Evolutionary conservation across 2,888 invertebrate genomes (phyloP).

Genomic region (Lingula anatina): DNA sequence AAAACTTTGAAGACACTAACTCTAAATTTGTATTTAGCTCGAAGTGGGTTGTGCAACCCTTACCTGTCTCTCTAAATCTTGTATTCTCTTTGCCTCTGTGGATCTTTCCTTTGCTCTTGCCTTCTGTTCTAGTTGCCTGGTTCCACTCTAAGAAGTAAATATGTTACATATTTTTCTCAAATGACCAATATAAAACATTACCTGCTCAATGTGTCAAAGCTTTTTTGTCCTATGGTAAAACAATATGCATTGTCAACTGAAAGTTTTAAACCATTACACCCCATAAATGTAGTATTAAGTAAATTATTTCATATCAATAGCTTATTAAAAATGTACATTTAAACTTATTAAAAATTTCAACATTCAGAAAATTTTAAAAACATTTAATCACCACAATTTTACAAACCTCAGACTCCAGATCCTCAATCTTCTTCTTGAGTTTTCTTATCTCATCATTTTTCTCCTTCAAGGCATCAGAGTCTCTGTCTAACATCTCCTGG

Average conservation of each 20-base stretch:
- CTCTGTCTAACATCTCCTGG: constrained; percentile 45
- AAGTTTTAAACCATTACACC: too few species aligned
- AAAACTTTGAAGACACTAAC: neutral
- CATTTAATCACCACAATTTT: too few species aligned
- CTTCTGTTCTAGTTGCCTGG: constrained; percentile 36
- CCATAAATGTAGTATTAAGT: too few species aligned
- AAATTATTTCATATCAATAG: too few species aligned
- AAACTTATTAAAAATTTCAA: too few species aligned
- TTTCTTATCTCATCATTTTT: constrained; percentile 38
- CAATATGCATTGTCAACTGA: too few species aligned
- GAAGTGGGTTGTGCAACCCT: neutral
- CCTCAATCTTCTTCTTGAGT: constrained; percentile 35
- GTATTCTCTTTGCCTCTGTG: constrained; percentile 40
- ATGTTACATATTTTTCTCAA: neutral
- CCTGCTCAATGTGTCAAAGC: too few species aligned
- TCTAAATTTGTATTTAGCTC: neutral
- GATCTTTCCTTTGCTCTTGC: constrained; percentile 35
- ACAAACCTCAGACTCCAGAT: constrained; percentile 35
- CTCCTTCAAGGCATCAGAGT: constrained; percentile 23
- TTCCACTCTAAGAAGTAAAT: constrained; percentile 29
- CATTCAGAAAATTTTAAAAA: too few species aligned
- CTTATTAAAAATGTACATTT: too few species aligned
- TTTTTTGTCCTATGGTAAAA: too few species aligned
- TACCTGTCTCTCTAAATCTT: constrained; percentile 49
- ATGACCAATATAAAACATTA: too few species aligned